Conservation (phyloP, 2,797 vertebrate species). For the Sebastiscus albofasciatus region DNA sequence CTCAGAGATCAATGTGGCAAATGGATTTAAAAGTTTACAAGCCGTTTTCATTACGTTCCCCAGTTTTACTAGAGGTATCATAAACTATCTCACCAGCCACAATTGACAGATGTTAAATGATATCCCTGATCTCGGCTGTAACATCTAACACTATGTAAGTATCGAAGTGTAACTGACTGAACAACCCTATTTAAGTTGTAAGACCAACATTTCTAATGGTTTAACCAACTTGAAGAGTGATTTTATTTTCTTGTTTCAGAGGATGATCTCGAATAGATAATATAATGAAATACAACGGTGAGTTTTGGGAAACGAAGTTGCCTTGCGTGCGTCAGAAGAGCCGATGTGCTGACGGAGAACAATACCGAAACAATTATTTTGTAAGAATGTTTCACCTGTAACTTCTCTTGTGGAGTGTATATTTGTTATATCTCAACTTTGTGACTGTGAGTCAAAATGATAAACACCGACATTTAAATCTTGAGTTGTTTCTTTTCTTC, state of each 20-base stretch:
- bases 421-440: constrained; percentile 6
- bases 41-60: background rate
- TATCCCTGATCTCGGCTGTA: background rate
- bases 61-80: background rate
- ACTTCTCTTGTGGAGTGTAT: background rate
- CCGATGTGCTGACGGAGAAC: background rate
- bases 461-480: constrained; percentile 1
- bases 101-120: background rate
- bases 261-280: background rate
- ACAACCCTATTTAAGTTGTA: background rate
- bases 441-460: constrained; percentile 16
- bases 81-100: background rate
- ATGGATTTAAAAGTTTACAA: background rate
- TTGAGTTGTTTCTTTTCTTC: background rate
- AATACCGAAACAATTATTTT: background rate
- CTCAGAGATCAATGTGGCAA: background rate
- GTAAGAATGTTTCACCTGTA: background rate
- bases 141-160: background rate
- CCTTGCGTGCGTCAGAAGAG: background rate
- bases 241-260: background rate
- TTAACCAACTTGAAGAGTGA: background rate
- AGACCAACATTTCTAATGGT: background rate
- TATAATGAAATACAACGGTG: background rate
- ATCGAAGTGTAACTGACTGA: background rate
- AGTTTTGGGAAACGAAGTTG: background rate